These are phyloP conservation scores for Halocaridina rubra DNA, from an alignment of 2,888 invertebrate genomes.

Conservation along the genomic window DNA sequence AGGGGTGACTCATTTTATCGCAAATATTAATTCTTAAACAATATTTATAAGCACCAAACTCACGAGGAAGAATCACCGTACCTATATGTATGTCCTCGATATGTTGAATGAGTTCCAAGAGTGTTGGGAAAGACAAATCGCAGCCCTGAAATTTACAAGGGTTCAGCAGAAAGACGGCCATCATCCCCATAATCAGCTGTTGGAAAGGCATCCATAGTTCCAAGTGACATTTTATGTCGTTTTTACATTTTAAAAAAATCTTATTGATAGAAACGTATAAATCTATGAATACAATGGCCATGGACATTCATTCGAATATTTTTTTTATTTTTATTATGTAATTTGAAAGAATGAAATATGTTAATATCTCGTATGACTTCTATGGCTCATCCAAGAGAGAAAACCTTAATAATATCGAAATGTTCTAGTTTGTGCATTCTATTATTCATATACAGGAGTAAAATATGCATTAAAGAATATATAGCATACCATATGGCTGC, in stretches of 20 bases:
- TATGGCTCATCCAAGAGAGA: neutral
- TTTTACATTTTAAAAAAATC: neutral
- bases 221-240: neutral
- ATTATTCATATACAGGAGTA: too few relatives aligned
- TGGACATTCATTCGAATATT: too few relatives aligned
- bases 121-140: conserved; percentile 83
- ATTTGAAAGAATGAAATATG: neutral
- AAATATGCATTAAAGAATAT: too few relatives aligned
- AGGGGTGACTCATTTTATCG: neutral
- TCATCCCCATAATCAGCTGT: conserved; percentile 75
- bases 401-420: too few relatives aligned
- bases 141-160: conserved; percentile 90
- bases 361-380: neutral
- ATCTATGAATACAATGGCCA: too few relatives aligned
- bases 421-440: too few relatives aligned
- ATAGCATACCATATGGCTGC: too few relatives aligned
- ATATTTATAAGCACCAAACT: neutral
- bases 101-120: conserved; percentile 85
- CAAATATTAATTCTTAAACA: neutral
- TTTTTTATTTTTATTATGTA: neutral
- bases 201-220: conserved; percentile 24
- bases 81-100: conserved; percentile 90
- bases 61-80: conserved; percentile 69
- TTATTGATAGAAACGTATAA: too few relatives aligned
- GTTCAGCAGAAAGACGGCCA: conserved; percentile 92